Percentiles rank a stretch among this genome's conserved stretches.
Evolutionary conservation across 2,797 vertebrate species (phyloP).

Genomic region (Clarias platycephalus): DNA sequence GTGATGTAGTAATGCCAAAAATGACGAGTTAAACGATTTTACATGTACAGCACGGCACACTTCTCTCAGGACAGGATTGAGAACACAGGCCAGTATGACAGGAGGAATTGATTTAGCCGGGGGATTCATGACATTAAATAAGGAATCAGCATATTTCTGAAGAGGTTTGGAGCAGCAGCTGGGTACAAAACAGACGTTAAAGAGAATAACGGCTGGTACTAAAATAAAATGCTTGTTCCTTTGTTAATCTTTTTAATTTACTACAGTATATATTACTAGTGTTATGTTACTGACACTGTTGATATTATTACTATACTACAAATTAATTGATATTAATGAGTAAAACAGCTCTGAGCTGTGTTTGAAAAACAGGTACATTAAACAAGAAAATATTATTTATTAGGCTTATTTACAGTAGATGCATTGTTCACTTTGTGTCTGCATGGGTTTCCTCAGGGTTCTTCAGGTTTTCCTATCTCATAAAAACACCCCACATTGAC

Average conservation of each 20-base stretch:
- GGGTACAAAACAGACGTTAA: constrained; percentile 10
- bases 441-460: background rate
- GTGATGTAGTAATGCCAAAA: background rate
- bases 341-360: background rate
- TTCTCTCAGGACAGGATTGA: background rate
- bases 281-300: background rate
- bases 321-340: background rate
- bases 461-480: background rate
- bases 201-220: background rate
- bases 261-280: background rate
- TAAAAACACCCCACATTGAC: background rate
- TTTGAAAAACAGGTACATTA: background rate
- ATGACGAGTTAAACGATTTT: background rate
- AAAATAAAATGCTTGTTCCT: background rate
- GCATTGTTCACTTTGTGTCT: background rate
- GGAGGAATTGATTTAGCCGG: constrained; percentile 20
- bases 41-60: constrained; percentile 5
- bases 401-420: background rate
- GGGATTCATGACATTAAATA: constrained; percentile 32
- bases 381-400: background rate
- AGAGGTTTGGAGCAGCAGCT: constrained; percentile 39
- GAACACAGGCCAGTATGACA: constrained; percentile 15
- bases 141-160: constrained; percentile 20
- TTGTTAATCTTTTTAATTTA: background rate
- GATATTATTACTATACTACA: background rate